Evolutionary conservation across 2,113 vertebrate genomes (phyloP).

Genomic region (Dasyurus viverrinus): DNA sequence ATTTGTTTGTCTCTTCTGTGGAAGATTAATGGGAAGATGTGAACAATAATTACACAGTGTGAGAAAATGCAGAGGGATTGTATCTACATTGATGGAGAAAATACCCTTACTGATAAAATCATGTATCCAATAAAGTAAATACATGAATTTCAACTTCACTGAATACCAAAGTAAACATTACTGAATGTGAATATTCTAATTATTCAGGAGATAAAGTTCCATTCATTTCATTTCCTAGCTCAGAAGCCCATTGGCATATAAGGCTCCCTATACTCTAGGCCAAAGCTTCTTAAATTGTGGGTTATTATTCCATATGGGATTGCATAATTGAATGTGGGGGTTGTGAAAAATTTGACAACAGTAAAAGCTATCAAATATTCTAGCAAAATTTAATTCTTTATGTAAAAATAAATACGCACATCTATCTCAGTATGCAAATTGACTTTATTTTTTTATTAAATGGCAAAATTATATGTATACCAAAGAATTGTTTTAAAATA

Average conservation of each 20-base stretch:
- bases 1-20: neutral
- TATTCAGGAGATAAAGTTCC: neutral
- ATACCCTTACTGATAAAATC: neutral
- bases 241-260: neutral
- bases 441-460: too few relatives aligned
- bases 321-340: too few relatives aligned
- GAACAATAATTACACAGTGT: neutral
- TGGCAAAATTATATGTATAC: too few relatives aligned
- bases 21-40: neutral
- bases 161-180: neutral
- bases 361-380: too few relatives aligned
- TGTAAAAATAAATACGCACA: too few relatives aligned
- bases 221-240: neutral
- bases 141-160: neutral
- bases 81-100: neutral
- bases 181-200: neutral
- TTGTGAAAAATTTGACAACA: too few relatives aligned
- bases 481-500: too few relatives aligned
- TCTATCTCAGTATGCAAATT: too few relatives aligned
- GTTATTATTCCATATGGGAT: too few relatives aligned
- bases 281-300: too few relatives aligned
- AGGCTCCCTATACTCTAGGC: neutral
- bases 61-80: neutral
- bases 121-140: neutral
- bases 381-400: too few relatives aligned